Conservation (phyloP, 2,888 invertebrate species). For the Drosophila algonquin region DNA sequence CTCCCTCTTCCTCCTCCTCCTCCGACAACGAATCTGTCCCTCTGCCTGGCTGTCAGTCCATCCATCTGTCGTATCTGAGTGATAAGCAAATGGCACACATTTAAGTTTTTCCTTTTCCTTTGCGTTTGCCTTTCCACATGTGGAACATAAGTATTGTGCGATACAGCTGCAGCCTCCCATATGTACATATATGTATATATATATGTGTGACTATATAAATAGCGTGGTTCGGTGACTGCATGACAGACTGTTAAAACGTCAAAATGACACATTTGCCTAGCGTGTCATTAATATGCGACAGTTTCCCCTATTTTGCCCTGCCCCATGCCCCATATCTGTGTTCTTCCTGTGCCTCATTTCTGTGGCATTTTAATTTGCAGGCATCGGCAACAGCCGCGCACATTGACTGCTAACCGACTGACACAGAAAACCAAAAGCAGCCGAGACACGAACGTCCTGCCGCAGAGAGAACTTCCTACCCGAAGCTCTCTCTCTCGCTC, state of each 20-base stretch:
- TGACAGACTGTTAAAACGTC: constrained; percentile 80
- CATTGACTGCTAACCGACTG: constrained; percentile 75
- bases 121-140: constrained; percentile 4
- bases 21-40: constrained; percentile 11
- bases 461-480: constrained; percentile 13
- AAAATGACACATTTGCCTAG: constrained; percentile 80
- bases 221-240: constrained; percentile 69
- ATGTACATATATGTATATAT: background rate
- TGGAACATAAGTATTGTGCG: constrained; percentile 9
- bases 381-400: constrained; percentile 51
- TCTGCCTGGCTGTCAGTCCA: constrained; percentile 17
- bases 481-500: constrained; percentile 23
- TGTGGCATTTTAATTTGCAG: constrained; percentile 45
- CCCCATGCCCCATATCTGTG: background rate
- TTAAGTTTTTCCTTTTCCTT: constrained; percentile 56
- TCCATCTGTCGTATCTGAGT: constrained; percentile 26
- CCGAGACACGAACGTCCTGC: constrained; percentile 24
- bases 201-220: constrained; percentile 54
- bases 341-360: constrained; percentile 2
- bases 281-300: constrained; percentile 78
- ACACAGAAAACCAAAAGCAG: constrained; percentile 67
- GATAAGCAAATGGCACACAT: constrained; percentile 76
- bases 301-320: constrained; percentile 30
- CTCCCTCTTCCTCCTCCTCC: no score
- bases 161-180: constrained; percentile 69